Percentiles rank a stretch among this genome's conserved stretches.
These are phyloP conservation scores for Drosophila barbarae DNA, from an alignment of 2,888 invertebrate genomes.

Conservation along the genomic window DNA sequence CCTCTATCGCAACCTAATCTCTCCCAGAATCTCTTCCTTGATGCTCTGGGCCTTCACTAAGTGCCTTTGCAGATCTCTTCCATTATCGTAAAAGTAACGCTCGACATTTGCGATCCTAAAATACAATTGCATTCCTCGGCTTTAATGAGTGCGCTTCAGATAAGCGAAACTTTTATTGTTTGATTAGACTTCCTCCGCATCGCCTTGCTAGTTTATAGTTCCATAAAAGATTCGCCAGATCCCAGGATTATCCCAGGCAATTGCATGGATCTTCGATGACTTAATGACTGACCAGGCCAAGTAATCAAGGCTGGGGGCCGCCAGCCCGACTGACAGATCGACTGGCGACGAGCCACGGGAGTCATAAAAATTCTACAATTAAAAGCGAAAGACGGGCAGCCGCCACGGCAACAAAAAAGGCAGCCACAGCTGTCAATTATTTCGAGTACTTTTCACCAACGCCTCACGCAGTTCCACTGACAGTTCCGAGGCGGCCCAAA, in stretches of 20 bases:
- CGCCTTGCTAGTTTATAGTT: slow-evolving; percentile 32
- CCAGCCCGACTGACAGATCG: slow-evolving; percentile 16
- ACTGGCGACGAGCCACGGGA: slow-evolving; percentile 50
- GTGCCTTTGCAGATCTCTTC: slow-evolving; percentile 28
- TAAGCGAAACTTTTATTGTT: slow-evolving; percentile 34
- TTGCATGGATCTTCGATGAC: slow-evolving; percentile 26
- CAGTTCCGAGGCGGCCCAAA: slow-evolving; percentile 11
- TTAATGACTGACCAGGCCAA: slow-evolving; percentile 42
- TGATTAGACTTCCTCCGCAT: slow-evolving; percentile 21
- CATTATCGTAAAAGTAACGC: slow-evolving; percentile 37
- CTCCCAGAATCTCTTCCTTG: slow-evolving; percentile 6
- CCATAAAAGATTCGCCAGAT: slow-evolving; percentile 38
- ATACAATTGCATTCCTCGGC: slow-evolving; percentile 35
- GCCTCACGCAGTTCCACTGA: slow-evolving; percentile 69
- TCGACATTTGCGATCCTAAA: slow-evolving; percentile 27
- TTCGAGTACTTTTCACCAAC: slow-evolving; percentile 77
- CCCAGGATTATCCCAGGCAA: slow-evolving; percentile 31
- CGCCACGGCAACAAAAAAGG: slow-evolving; percentile 68
- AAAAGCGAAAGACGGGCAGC: slow-evolving; percentile 53
- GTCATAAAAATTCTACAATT: slow-evolving; percentile 70
- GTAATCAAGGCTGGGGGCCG: slow-evolving; percentile 23
- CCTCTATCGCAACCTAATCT: slow-evolving; percentile 1
- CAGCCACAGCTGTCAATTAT: slow-evolving; percentile 76
- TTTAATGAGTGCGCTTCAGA: slow-evolving; percentile 31
- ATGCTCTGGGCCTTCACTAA: slow-evolving; percentile 13